Evolutionary conservation across 2,888 invertebrate species (phyloP), one percentile per base, ranked within the genome.

Genomic region (Schizotus pectinicornis): DNA sequence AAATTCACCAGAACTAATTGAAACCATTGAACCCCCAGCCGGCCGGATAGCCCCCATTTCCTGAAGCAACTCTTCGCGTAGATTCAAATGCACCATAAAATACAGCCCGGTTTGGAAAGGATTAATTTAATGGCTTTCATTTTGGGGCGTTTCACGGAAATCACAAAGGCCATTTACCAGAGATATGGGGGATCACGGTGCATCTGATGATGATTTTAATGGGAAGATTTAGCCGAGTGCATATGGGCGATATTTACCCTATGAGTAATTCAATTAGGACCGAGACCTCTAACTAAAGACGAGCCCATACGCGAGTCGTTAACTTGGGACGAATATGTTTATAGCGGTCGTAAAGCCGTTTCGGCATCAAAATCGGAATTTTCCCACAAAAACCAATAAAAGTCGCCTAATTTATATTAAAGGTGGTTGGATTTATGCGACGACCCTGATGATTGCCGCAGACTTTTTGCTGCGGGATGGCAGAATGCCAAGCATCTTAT

Each of bases 101-200:
- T 48, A 61, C 54, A 58, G 56, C 50, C 62, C 50, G 66, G 62
- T 65, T 64, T 67, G 61, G 65, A 69, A 72, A 72, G 71, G 72
- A 72, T 72, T 72, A 70, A 67, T 67, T 67, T 64, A 70, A 70
- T 67, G 65, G 67, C 65, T 61, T 58, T 63, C 65, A 68, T 71
- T 71, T 69, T 70, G 69, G 69, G 70, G 70, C 62, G 64, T 67
- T 72, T 67, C 61, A 63, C 50, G 70, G 64, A 71, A 67, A 69
- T 65, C 65, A 66, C 64, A 57, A 65, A 64, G 59, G 68, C 59
- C 65, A 61, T 69, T 71, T 63, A 61, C 66, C 64, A 65, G 47
- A 32, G 42, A 53, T 42, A 53, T 41, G 9, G 22, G 46, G 46
- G 52, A 52, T 32, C 50, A 37, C 39, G 50, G 56, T 50, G 56